Conservation (phyloP, 2,113 vertebrate species). For the Columbina picui region DNA sequence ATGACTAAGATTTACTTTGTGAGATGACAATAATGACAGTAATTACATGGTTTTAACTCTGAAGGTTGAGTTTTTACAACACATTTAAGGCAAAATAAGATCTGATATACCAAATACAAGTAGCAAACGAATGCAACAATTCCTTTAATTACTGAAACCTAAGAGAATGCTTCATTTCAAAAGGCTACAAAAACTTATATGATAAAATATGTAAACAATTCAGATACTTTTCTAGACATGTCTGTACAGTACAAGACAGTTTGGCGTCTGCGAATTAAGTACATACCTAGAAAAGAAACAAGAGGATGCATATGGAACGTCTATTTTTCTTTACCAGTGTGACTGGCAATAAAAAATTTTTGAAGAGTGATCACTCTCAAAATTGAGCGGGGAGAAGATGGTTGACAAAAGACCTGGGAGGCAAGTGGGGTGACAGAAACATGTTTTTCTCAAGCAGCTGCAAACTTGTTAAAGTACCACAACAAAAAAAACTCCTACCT, state of each 20-base stretch:
- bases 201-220: constrained; percentile 25
- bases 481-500: background rate
- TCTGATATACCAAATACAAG: background rate
- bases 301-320: background rate
- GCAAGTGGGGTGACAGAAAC: background rate
- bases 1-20: background rate
- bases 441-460: background rate
- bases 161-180: background rate
- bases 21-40: constrained; percentile 12
- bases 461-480: background rate
- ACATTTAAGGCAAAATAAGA: background rate
- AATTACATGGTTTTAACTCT: background rate
- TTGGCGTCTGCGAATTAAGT: background rate
- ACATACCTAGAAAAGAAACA: background rate
- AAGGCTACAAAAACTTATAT: background rate
- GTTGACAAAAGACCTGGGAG: background rate
- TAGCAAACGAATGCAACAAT: background rate
- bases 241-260: background rate
- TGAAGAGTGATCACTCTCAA: background rate
- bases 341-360: background rate
- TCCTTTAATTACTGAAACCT: background rate
- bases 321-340: background rate
- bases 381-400: background rate
- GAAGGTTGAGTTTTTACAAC: background rate
- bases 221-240: constrained; percentile 21